Base-by-base conservation (phyloP, 2,113 vertebrate species). In the Oncorhynchus kisutch region DNA sequence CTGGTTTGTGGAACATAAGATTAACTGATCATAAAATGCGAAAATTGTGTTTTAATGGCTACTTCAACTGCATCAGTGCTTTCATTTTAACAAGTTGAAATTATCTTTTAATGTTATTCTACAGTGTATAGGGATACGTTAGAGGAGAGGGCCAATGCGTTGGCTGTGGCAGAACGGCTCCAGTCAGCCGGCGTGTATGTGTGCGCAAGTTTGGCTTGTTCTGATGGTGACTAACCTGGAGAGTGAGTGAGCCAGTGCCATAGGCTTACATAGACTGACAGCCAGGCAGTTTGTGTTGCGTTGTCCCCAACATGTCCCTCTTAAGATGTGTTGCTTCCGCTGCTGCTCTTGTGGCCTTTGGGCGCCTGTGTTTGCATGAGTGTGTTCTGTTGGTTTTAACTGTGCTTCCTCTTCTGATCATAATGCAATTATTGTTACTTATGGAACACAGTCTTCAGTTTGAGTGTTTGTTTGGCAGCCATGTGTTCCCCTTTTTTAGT, bases 281-380 rank as follows among this genome's bases (percentile, higher is more conserved):
- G 59, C n/a, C 59, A 62, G 49, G 49, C 83, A 81, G 79, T 70
- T 76, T 64, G 57, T 45, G 22, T 49, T 72, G 18, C 73, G 76
- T 78, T 80, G 68, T 34, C 77, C 39, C 39, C 72, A 78, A 22
- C 71, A 76, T 73, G n/a, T 75, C 72, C 77, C 81, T 74, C 73
- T 66, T 18, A 4, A 71, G 74, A 70, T 67, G 65, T 78, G 81
- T 75, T 81, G 83, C 81, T 86, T 84, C 73, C 14, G 80, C 84
- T 77, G 70, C 74, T 82, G 71, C 73, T 86, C 71, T 83, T 79
- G 83, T 24, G 71, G 57, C 31, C 51, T 62, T n/a, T 18, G 16
- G 66, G 29, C 24, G 54, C 71, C 57, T 39, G 12, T 34, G 54
- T 64, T 31, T 62, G 72, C 60, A 45, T 65, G 72, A 24, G 59